Evolutionary conservation across 2,888 invertebrate species (phyloP), one percentile per base, ranked within the genome.

Genomic region (Drosophila algonquin): DNA sequence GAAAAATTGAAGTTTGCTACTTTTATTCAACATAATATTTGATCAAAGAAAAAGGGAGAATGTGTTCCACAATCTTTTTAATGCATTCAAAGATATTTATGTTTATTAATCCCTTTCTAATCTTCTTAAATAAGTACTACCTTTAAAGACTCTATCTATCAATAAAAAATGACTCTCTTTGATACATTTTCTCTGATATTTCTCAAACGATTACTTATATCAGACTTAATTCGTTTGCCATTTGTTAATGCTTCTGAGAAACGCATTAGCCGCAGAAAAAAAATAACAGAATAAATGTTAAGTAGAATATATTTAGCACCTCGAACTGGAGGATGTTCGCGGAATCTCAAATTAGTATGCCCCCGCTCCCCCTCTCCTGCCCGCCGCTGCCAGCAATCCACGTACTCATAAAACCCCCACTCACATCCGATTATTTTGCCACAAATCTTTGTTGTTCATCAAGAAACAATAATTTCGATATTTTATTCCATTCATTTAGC

Each of bases 381-480:
- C 12, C 35, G 27, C 14, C 4, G 0, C 5, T 14, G 14, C 5
- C 35, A 14, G 12, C 12, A 2, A 35, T 32, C 32, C 10, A 40
- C 35, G 35, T 14, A 14, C 40, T 40, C 40, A 40, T 40, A 54
- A 40, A 32, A 18, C 16, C 16, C 61, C 18, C 54, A 46, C 48
- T 44, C 69, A 50, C 60, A 71, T 27, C 45, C 65, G 65, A 67
- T 70, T 73, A 70, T 73, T 63, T 73, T 51, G 46, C 73, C 70
- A 73, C 70, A 70, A 70, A 70, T 70, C 73, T 73, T 70, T 55
- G 73, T 52, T 73, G 63, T 63, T 73, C 73, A 56, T 70, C 52
- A 73, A 56, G 55, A 73, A 40, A 63, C 73, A 70, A 70, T 70
- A 73, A 73, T 70, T 73, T 73, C 27, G 63, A 70, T 63, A 70